Evolutionary conservation across 2,113 vertebrate species (phyloP), one percentile per base, ranked within the genome.

Genomic region (Scolopax mira): DNA sequence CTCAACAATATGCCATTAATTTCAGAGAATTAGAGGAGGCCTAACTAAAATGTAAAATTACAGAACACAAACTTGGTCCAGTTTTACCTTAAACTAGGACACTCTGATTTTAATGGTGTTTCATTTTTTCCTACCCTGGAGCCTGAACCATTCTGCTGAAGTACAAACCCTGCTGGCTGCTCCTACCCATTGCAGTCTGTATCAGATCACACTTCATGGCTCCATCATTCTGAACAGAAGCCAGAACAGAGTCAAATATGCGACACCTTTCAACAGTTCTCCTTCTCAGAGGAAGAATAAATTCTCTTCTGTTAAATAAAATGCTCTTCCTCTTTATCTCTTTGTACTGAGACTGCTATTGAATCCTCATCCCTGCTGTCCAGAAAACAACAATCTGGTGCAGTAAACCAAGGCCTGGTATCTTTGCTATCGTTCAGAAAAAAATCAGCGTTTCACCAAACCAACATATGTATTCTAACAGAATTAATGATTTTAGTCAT

Each of bases 401-500:
- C 79, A 93, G 69, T 55, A 85, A 89, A 84, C 41, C 65, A 81
- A 79, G 52, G 62, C 39, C 25, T 72, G 35, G 30, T 71, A 25
- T 65, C 57, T 94, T 79, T 79, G 31, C n/a, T 92, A 21, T 11
- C 67, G 35, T 80, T 73, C 28, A 61, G 54, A 42, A 51, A 74
- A 90, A 86, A 33, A 4, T 8, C 39, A 73, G 64, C 67, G 39
- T 90, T 89, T 88, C 86, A 90, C 31, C 52, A 72, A 82, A 88
- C 42, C 13, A 23, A 58, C 81, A 72, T 84, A 75, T 69, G 70
- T 84, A 55, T 87, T 79, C 79, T 87, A 78, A 73, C 70, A 27
- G 65, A 96, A 94, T 79, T 62, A 84, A 90, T 42, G 55, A 70
- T 82, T 67, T 90, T 89, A 80, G 84, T 90, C 7, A 83, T 93